phyloP scores from a whole-genome alignment of 2,888 invertebrate genomes.

The Zonitis immaculata region DNA sequence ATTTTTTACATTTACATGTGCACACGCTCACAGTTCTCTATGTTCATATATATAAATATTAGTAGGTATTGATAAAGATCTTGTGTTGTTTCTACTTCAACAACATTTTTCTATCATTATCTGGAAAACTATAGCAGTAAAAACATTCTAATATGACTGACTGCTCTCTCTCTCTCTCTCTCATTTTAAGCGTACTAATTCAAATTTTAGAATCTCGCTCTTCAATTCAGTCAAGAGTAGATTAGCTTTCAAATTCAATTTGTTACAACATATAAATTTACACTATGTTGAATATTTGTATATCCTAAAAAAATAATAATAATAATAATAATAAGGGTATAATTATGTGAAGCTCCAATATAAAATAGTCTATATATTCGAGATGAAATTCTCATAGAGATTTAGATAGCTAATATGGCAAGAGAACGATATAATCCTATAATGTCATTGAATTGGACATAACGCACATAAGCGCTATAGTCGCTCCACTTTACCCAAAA shows the following conservation, averaged over 20 bases:
- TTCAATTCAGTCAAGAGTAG: not conserved
- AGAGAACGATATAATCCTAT: slow-evolving; percentile 30
- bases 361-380: not conserved
- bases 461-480: slow-evolving; percentile 21
- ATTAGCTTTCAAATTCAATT: not conserved
- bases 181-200: not conserved
- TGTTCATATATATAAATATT: no score
- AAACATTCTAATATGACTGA: not conserved
- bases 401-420: slow-evolving; percentile 31
- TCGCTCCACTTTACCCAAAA: no score
- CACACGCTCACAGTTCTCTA: slow-evolving; percentile 14
- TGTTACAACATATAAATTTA: not conserved
- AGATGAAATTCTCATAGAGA: slow-evolving; percentile 36
- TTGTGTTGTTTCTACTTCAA: slow-evolving; percentile 17
- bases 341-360: no score
- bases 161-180: not conserved
- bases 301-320: no score
- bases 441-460: slow-evolving; percentile 34
- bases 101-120: not conserved
- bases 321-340: no score
- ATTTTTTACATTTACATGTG: slow-evolving; percentile 23
- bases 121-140: not conserved
- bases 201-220: not conserved
- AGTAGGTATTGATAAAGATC: slow-evolving; percentile 9
- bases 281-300: not conserved